Percentiles rank a stretch among this genome's conserved stretches.
These are phyloP conservation scores for Steinernema khuongi DNA, from an alignment of 1,140 invertebrate genomes.

Conservation along the genomic window DNA sequence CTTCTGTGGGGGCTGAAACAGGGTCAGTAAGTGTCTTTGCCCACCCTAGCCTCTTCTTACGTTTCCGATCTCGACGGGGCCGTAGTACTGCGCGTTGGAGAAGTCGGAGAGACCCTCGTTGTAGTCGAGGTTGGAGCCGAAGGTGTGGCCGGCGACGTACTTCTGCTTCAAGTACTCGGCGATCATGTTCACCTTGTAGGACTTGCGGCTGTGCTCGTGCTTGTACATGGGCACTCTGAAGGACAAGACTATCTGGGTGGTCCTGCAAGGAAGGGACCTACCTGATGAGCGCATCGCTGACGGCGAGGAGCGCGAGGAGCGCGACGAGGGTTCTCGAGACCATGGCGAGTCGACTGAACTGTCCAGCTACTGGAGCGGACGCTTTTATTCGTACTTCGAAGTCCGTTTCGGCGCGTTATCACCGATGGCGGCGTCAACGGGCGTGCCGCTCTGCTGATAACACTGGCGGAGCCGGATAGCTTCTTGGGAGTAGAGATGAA, in stretches of 20 bases:
- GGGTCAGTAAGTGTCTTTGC: constrained; percentile 78
- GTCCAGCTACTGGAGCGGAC: not conserved
- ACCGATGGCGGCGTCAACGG: not conserved
- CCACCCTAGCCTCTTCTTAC: constrained; percentile 86
- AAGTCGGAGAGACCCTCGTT: constrained; percentile 42
- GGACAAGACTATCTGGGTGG: not conserved
- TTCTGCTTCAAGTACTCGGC: constrained; percentile 37
- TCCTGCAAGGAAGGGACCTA: not conserved
- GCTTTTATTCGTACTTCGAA: not conserved
- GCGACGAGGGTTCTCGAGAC: constrained; percentile 3
- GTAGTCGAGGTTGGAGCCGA: constrained; percentile 35
- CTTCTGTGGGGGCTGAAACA: constrained; percentile 67
- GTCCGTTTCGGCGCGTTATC: constrained; percentile 14
- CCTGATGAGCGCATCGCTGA: constrained; percentile 2
- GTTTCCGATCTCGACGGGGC: constrained; percentile 80
- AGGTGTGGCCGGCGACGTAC: constrained; percentile 30
- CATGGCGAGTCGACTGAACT: not conserved
- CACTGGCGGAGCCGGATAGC: too few relatives aligned
- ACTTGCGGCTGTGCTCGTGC: constrained; percentile 20
- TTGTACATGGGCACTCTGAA: constrained; percentile 30
- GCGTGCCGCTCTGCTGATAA: not conserved
- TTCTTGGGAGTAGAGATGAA: too few relatives aligned
- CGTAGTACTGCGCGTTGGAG: constrained; percentile 82
- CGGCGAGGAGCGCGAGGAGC: not conserved
- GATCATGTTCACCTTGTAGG: constrained; percentile 35